Conservation (phyloP, 2,888 invertebrate species). For the Taenaris catops region DNA sequence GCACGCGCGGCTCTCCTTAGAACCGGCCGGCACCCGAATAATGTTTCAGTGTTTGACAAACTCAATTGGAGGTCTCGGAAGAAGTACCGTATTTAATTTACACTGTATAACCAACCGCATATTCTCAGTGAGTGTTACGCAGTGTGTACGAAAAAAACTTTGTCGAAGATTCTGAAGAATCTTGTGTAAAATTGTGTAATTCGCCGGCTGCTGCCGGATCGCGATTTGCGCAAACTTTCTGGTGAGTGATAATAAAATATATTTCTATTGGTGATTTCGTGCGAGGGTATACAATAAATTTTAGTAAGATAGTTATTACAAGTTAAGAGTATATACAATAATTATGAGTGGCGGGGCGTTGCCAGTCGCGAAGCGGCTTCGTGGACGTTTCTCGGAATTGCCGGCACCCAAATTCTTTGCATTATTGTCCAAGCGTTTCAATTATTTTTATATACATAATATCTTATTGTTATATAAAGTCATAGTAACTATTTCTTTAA, state of each 20-base stretch:
- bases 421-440: constrained; percentile 25
- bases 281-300: constrained; percentile 15
- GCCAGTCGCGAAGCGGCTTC: constrained; percentile 50
- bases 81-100: constrained; percentile 76
- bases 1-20: constrained; percentile 72
- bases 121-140: constrained; percentile 80
- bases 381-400: constrained; percentile 57
- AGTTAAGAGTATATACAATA: constrained; percentile 33
- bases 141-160: constrained; percentile 81
- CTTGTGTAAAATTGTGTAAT: constrained; percentile 78
- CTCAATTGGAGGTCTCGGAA: constrained; percentile 77
- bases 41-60: constrained; percentile 79
- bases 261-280: constrained; percentile 19
- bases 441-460: constrained; percentile 1
- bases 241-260: constrained; percentile 53
- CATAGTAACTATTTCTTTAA: no score
- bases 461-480: no score
- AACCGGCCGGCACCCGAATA: constrained; percentile 77
- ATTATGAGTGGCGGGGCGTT: constrained; percentile 51
- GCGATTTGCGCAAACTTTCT: constrained; percentile 73
- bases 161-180: constrained; percentile 79
- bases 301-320: constrained; percentile 7
- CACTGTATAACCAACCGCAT: constrained; percentile 75
- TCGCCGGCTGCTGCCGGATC: constrained; percentile 71
- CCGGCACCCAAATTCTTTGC: constrained; percentile 48